These are phyloP conservation scores for Prionailurus bengalensis DNA, from an alignment of 2,113 vertebrate species.

Conservation along the genomic window DNA sequence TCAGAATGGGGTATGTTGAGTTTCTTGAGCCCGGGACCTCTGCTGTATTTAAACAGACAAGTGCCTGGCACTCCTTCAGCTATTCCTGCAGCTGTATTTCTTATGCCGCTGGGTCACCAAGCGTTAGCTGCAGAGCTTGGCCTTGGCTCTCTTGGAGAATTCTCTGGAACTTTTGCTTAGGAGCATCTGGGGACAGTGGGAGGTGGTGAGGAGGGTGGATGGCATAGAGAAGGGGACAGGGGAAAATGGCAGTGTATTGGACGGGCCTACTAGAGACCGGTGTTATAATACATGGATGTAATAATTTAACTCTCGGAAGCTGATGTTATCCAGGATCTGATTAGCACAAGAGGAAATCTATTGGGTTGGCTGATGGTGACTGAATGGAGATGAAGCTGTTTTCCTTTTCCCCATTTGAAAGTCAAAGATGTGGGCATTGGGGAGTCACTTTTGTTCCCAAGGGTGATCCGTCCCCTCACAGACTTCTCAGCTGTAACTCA, in stretches of 20 bases:
- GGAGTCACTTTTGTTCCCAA: constrained; percentile 85
- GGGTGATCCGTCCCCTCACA: constrained; percentile 85
- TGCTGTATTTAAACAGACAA: constrained; percentile 87
- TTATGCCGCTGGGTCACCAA: constrained; percentile 56
- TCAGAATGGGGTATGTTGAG: constrained; percentile 87
- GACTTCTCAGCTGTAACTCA: constrained; percentile 86
- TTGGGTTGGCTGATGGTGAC: constrained; percentile 44
- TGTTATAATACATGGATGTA: constrained; percentile 74
- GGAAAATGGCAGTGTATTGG: constrained; percentile 22
- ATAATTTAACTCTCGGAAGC: constrained; percentile 81
- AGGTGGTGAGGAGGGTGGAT: background rate
- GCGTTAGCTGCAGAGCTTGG: constrained; percentile 18
- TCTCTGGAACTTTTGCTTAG: background rate
- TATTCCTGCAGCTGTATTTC: constrained; percentile 86
- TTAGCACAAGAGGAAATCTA: constrained; percentile 86
- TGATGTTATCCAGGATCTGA: constrained; percentile 83
- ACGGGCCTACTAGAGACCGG: constrained; percentile 51
- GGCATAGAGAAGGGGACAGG: background rate
- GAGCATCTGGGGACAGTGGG: constrained; percentile 14
- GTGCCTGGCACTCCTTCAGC: constrained; percentile 87
- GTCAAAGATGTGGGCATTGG: constrained; percentile 84
- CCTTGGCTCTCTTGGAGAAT: background rate
- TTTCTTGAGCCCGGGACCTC: constrained; percentile 89
- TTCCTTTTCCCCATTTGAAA: constrained; percentile 83
- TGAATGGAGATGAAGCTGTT: constrained; percentile 74